A percentile compares a stretch with the other conserved stretches of the same genome.
Evolutionary conservation across 2,888 invertebrate genomes (phyloP).

Genomic region (Timema podura): DNA sequence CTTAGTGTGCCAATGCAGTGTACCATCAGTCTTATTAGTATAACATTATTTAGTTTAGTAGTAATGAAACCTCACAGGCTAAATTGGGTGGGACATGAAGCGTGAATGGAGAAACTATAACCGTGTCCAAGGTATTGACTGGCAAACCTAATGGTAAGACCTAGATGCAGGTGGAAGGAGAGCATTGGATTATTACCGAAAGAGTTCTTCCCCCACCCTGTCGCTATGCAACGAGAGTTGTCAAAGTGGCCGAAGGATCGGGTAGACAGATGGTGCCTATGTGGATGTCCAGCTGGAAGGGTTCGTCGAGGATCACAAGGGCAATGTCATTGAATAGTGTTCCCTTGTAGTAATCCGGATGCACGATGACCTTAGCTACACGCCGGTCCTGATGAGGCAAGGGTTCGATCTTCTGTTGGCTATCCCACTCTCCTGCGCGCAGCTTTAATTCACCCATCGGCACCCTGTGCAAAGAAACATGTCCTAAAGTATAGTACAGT

Average conservation of each 20-base stretch:
- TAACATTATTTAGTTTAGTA: too few species aligned
- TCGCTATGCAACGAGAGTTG: conserved; percentile 40
- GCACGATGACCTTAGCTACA: conserved; percentile 35
- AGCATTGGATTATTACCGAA: conserved; percentile 38
- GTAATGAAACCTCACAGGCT: too few species aligned
- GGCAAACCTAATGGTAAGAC: too few species aligned
- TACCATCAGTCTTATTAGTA: too few species aligned
- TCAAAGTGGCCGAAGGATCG: conserved; percentile 36
- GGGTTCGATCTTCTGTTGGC: conserved; percentile 41
- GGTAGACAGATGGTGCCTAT: conserved; percentile 44
- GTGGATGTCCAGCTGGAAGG: conserved; percentile 40
- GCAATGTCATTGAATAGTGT: conserved; percentile 42
- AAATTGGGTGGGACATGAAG: too few species aligned
- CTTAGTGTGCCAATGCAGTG: too few species aligned
- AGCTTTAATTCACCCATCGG: conserved; percentile 35
- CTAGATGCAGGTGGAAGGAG: too few species aligned
- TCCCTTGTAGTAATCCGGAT: conserved; percentile 37
- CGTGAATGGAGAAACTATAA: too few species aligned
- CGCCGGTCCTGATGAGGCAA: conserved; percentile 41
- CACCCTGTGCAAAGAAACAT: neutral
- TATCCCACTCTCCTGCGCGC: conserved; percentile 46
- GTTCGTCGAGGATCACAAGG: conserved; percentile 39
- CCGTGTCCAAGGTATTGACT: too few species aligned
- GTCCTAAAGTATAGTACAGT: too few species aligned
- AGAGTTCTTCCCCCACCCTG: conserved; percentile 44